Base-by-base conservation (phyloP, 2,888 invertebrate species). In the Silvanus unidentatus region DNA sequence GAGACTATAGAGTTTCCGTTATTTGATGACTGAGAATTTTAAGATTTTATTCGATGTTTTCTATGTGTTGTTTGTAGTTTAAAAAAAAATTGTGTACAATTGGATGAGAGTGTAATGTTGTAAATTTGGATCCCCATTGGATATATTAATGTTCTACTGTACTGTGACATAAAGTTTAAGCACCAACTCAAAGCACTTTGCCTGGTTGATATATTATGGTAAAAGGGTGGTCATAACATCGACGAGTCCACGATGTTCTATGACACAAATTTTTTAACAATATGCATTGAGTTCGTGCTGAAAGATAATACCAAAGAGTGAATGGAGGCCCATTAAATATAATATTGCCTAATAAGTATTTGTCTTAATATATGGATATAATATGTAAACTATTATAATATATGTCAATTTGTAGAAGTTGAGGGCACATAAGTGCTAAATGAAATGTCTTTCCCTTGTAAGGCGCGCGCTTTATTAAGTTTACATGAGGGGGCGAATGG, bases 181-280 rank as follows among this genome's bases (percentile, higher is more conserved):
- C 40, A 49, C 45, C 39, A 49, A 46, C 40, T 32, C 49, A 49
- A 49, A 28, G 45, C 48, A 46, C 39, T 13, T 35, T 10, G 9
- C 2, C 13, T 10, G 15, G 38, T 9, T n/a, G n/a, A n/a, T n/a
- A n/a, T n/a, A n/a, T 16, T 2, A 12, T 5, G 4, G 11, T 9
- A 16, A 37, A 37, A 37, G 14, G 16, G 4, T 37, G 39, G 56
- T 56, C 57, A 50, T 54, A 58, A 58, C 57, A 54, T 55, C 59
- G 64, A 47, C 53, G 62, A 64, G 65, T 65, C 65, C 65, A 62
- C 65, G 59, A 56, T 57, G 55, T 49, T 55, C 49, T 52, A 54
- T 49, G 58, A 51, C 55, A 41, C 54, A 43, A n/a, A n/a, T n/a
- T n/a, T n/a, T n/a, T 32, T 39, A 35, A 44, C 11, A 41, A 15